Base-by-base conservation (phyloP, 2,797 vertebrate genomes). In the Paedocypris micromegethes region DNA sequence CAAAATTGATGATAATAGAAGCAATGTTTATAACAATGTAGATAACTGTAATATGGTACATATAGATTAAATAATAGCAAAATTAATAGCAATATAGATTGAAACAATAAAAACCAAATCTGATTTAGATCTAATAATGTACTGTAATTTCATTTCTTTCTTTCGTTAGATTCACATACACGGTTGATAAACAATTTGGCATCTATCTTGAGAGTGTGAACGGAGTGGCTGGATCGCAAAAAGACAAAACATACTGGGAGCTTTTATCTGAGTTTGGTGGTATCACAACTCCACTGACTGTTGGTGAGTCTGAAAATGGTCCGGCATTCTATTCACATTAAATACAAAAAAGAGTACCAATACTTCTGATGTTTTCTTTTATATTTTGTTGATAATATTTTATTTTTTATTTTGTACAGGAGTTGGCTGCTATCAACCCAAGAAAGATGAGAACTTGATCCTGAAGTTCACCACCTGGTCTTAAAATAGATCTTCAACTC, bases 171-270 rank as follows among this genome's bases (percentile, higher is more conserved):
- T 69, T 61, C 44, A 55, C 38, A 8, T 61, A 48, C 44, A 61
- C 5, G 5, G 80, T 82, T 53, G 59, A 83, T 59, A 72, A 78
- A 47, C 49, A 86, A 74, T 86, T 73, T 41, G 84, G 86, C 45
- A 68, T 69, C 58, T 80, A 73, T 41, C 75, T 86, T 60, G 78
- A 84, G 76, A 86, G 84, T 57, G 82, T 88, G 68, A 90, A 88
- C 6, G 86, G 83, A 58, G 72, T 85, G 8, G 75, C 83, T 76
- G 82, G 78, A 64, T 78, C 56, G 6, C 65, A 63, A 4, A 41
- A 1, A 0, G 57, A 85, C 9, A 68, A 79, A 5, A 83, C 79
- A 0, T 85, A 83, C 82, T 87, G 86, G 88, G 83, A 89, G 82
- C 77, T 89, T 75, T 76, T 86, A 58, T 80, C 83, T 1, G 80